Conservation (phyloP, 2,113 vertebrate genomes). For the Acanthochromis polyacanthus region DNA sequence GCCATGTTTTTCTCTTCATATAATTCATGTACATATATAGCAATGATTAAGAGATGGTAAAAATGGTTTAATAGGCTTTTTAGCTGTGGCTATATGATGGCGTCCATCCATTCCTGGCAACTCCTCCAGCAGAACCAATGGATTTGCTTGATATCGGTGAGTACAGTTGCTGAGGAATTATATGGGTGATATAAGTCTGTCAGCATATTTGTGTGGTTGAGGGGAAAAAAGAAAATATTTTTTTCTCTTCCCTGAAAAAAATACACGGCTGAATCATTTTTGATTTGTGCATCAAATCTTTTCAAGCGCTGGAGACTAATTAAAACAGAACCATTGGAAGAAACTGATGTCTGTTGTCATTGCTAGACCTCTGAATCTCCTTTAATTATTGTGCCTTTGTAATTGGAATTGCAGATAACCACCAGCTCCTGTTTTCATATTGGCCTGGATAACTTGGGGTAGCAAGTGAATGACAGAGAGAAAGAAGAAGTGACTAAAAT, state of each 20-base stretch:
- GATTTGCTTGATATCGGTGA: constrained; percentile 31
- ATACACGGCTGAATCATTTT: constrained; percentile 1
- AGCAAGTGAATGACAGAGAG: not conserved
- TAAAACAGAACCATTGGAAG: constrained; percentile 49
- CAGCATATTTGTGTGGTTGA: constrained; percentile 21
- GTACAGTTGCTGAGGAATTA: constrained; percentile 30
- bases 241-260: constrained; percentile 24
- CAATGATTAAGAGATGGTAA: not conserved
- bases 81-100: constrained; percentile 13
- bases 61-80: constrained; percentile 1
- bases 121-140: constrained; percentile 33
- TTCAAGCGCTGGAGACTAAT: constrained; percentile 50
- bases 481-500: constrained; percentile 13
- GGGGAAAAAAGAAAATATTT: not conserved
- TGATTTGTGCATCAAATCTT: constrained; percentile 23
- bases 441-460: constrained; percentile 29
- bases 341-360: constrained; percentile 48
- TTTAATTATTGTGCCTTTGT: constrained; percentile 70
- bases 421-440: constrained; percentile 40
- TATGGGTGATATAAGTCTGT: constrained; percentile 13
- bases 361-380: constrained; percentile 56
- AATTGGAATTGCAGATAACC: constrained; percentile 76
- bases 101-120: not conserved
- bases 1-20: not conserved
- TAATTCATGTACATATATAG: not conserved